Base-by-base conservation (phyloP, 2,113 vertebrate genomes). In the Ifrita kowaldi region DNA sequence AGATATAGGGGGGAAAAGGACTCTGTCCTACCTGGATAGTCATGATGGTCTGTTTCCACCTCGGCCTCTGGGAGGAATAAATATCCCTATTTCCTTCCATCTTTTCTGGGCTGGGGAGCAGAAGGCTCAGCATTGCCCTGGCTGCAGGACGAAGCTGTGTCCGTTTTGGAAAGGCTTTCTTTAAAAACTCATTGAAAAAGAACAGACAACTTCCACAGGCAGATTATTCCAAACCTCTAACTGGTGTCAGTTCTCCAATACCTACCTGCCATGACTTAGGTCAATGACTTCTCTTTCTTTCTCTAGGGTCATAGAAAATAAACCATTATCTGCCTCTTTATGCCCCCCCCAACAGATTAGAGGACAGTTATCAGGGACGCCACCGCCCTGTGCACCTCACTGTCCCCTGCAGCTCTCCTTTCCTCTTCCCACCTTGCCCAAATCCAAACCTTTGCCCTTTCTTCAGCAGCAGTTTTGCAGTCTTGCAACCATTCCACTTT, bases 1-100 rank as follows among this genome's bases (percentile, higher is more conserved):
- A 69, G 23, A 35, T 55, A 9, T 2, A 23, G 6, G 1, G 3
- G 10, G 9, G 0, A 3, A 62, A 86, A 79, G 11, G 19, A 1
- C 8, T 60, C 1, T 1, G 30, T 63, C 30, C n/a, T 30, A 39
- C 11, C 3, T 4, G 6, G 14, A 23, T 44, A 10, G 17, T 33
- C 11, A 4, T 8, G 7, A 13, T 18, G 37, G 11, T 73, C 30
- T 64, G 7, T 46, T 76, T 57, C 8, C 4, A 15, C 21, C 26
- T 59, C n/a, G 28, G 42, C 23, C 11, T 50, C 39, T 44, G 27
- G 5, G 14, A 68, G 17, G 56, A 47, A 26, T 49, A 86, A 75
- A 42, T 42, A 21, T 46, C 33, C 35, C 14, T 20, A 7, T 24
- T 74, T 81, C 55, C 13, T 71, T 86, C 76, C 3, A 3, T 27